Conservation (phyloP, 30 jellyfish, hydroid and myxozoan species). For the Pseudorhiza aurosa region DNA sequence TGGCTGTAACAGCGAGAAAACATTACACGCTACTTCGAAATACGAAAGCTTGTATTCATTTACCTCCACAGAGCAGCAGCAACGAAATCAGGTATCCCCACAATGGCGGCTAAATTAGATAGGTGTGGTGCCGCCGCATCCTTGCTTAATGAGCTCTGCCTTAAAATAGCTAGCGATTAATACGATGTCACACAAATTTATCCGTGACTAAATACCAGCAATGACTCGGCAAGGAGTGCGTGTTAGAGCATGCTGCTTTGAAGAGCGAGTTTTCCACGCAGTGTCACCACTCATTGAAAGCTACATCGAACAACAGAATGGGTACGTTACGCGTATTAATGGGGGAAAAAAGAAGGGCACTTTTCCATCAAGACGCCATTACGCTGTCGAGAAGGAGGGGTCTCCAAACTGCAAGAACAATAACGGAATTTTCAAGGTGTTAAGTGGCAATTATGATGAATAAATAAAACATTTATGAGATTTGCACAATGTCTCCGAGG, state of each 20-base stretch:
- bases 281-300: constrained; percentile 14
- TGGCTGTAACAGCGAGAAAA: no score
- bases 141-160: no score
- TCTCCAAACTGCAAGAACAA: background rate
- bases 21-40: no score
- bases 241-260: constrained; percentile 5
- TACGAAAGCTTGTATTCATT: no score
- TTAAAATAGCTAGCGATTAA: no score
- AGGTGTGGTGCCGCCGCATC: no score
- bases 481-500: background rate
- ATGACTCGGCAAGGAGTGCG: background rate
- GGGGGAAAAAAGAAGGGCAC: background rate
- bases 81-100: no score
- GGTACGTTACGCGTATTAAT: constrained; percentile 1
- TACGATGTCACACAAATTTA: background rate
- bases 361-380: constrained; percentile 1
- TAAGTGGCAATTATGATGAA: constrained; percentile 17
- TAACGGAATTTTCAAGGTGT: constrained; percentile 19
- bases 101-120: no score
- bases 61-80: no score
- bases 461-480: background rate
- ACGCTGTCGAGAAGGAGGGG: constrained; percentile 21
- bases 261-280: background rate
- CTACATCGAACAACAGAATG: background rate
- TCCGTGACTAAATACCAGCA: background rate